These are phyloP conservation scores for Chaetoderma sp. DNA, from an alignment of 2,888 invertebrate species.

Conservation along the genomic window DNA sequence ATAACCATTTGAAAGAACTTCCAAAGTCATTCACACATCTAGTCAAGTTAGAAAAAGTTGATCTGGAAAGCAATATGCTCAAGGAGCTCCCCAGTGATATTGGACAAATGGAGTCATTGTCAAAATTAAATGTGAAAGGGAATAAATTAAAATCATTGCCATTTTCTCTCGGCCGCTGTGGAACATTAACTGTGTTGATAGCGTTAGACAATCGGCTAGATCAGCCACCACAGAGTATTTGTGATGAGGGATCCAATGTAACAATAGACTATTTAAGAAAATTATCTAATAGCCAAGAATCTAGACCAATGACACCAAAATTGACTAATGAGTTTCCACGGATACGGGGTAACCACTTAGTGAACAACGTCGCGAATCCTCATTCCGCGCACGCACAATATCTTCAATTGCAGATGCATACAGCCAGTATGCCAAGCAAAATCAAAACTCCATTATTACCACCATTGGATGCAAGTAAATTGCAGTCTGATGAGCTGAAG, in stretches of 20 bases:
- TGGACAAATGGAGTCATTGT: constrained; percentile 60
- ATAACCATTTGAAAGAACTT: constrained; percentile 58
- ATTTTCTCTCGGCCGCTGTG: constrained; percentile 54
- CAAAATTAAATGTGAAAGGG: constrained; percentile 59
- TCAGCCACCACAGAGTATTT: constrained; percentile 61
- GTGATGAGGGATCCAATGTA: constrained; percentile 62
- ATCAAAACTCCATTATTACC: constrained; percentile 67
- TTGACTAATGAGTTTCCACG: constrained; percentile 60
- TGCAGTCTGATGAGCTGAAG: constrained; percentile 58
- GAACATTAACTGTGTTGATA: constrained; percentile 53
- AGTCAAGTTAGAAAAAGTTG: constrained; percentile 63
- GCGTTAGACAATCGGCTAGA: constrained; percentile 58
- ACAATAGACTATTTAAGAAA: constrained; percentile 57
- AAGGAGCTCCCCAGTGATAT: constrained; percentile 59
- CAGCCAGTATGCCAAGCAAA: constrained; percentile 63
- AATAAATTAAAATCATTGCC: constrained; percentile 65
- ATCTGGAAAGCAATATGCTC: constrained; percentile 63
- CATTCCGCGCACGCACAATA: constrained; percentile 67
- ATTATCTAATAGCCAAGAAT: background rate
- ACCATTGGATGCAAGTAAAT: constrained; percentile 58
- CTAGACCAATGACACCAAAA: background rate
- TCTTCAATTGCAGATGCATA: constrained; percentile 67
- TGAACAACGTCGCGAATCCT: constrained; percentile 62
- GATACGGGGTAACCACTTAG: constrained; percentile 62
- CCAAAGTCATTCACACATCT: constrained; percentile 62